Base-by-base conservation (phyloP, 2,888 invertebrate genomes). In the Camptogramma bilineatum region DNA sequence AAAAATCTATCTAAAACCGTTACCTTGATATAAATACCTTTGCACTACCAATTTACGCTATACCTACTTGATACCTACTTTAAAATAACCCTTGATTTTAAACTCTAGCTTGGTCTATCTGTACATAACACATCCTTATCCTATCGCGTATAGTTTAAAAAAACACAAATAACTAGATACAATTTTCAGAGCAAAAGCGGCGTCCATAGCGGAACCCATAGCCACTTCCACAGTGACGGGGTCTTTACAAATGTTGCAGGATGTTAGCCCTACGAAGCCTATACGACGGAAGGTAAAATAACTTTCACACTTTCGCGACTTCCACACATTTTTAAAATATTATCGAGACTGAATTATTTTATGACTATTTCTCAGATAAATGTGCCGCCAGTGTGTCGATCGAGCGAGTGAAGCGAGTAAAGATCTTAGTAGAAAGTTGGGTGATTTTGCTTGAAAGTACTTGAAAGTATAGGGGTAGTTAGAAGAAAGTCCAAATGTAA, bases 251-350 rank as follows among this genome's bases (percentile, higher is more conserved):
- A 69, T 88, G 53, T 73, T 92, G 13, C 92, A 85, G 59, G 93
- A 93, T 65, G 89, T 92, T 31, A 93, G 93, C 62, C 93, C 93
- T 0, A 93, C 93, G 0, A 93, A 92, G 68, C 90, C 91, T 55
- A 80, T 90, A 62, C 78, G 92, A 66, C 87, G 91, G 58, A 93
- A 93, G 89, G 92, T 91, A 79, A 2, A 18, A 10, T 39, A 8
- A 13, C 10, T 39, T 10, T 39, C 4, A 28, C 4, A 7, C 28
- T 28, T 28, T 4, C 5, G 28, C 5, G 0, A 5, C 7, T 28
- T 5, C 4, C 4, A 28, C 28, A 28, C n/a, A n/a, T n/a, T n/a
- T n/a, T n/a, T n/a, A n/a, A n/a, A n/a, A n/a, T n/a, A n/a, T n/a
- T n/a, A n/a, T n/a, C n/a, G n/a, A n/a, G n/a, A n/a, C n/a, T n/a